A percentile compares a stretch with the other conserved stretches of the same genome.
Conservation (phyloP, 2,888 invertebrate species). For the Stramonita haemastoma region DNA sequence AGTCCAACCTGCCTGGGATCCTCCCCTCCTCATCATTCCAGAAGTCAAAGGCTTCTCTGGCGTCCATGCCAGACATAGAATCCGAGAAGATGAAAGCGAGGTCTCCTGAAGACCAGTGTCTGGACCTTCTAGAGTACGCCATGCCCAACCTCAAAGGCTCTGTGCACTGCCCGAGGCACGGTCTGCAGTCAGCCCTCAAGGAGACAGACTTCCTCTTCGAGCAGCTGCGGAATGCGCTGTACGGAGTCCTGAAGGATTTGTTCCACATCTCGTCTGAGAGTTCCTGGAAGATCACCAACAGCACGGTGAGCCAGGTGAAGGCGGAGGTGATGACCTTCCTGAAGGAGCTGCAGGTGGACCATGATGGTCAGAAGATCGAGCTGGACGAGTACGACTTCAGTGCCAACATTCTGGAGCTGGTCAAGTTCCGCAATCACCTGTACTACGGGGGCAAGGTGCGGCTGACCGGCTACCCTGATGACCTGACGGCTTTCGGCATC, state of each 20-base stretch:
- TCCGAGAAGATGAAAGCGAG: background rate
- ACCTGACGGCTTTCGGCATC: conserved; percentile 40
- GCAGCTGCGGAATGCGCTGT: conserved; percentile 41
- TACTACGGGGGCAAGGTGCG: conserved; percentile 40
- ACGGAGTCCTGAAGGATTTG: conserved; percentile 39
- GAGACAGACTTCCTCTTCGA: conserved; percentile 37
- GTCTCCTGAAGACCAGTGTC: conserved; percentile 46
- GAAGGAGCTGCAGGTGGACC: conserved; percentile 1
- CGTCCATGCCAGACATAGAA: background rate
- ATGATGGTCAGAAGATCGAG: background rate
- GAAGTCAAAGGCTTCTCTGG: background rate
- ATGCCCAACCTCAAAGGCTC: conserved; percentile 45
- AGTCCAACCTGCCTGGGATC: background rate
- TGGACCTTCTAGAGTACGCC: conserved; percentile 46
- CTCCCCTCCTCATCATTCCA: background rate
- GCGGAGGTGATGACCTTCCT: conserved; percentile 29
- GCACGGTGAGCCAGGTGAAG: conserved; percentile 41
- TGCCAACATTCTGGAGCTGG: conserved; percentile 45
- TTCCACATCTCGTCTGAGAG: conserved; percentile 44
- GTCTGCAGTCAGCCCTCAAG: conserved; percentile 21
- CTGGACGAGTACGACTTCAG: conserved; percentile 50
- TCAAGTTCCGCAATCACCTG: conserved; percentile 46
- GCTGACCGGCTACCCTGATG: conserved; percentile 11
- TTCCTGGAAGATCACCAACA: conserved; percentile 46
- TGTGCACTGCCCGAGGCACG: conserved; percentile 42